Evolutionary conservation across 2,113 vertebrate species (phyloP).

Genomic region (Orcinus orca): DNA sequence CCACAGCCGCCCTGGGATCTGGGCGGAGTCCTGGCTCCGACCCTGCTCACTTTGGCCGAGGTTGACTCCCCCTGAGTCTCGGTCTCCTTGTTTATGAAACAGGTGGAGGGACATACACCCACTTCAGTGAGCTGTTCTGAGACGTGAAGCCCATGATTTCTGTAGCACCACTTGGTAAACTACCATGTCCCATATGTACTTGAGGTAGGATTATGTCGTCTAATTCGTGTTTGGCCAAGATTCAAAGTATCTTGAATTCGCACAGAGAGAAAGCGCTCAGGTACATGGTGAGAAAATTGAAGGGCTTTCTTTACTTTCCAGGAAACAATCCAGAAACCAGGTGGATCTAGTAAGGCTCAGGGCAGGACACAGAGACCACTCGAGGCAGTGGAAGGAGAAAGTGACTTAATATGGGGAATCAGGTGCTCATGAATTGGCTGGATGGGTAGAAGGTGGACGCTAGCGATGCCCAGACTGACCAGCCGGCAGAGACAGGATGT

Average conservation of each 20-base stretch:
- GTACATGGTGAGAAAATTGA: neutral
- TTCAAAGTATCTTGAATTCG: neutral
- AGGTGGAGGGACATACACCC: accelerated
- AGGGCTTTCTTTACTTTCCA: neutral
- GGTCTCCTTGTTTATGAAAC: neutral
- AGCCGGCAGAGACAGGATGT: accelerated
- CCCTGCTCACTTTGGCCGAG: accelerated
- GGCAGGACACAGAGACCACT: neutral
- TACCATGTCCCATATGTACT: accelerated
- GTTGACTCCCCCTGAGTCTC: accelerated
- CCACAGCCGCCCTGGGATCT: neutral
- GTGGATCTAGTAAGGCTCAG: neutral
- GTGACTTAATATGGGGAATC: accelerated
- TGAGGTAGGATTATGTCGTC: neutral
- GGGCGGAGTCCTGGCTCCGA: neutral
- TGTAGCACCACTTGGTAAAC: neutral
- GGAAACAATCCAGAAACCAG: neutral
- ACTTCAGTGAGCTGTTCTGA: neutral
- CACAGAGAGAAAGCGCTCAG: neutral
- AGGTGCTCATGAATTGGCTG: accelerated
- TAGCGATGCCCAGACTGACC: accelerated
- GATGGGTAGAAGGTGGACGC: accelerated
- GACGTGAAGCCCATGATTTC: neutral
- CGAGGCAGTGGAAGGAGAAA: neutral
- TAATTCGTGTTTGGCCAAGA: neutral